Evolutionary conservation across 2,888 invertebrate genomes (phyloP).

Genomic region (Allolobophora icterica): DNA sequence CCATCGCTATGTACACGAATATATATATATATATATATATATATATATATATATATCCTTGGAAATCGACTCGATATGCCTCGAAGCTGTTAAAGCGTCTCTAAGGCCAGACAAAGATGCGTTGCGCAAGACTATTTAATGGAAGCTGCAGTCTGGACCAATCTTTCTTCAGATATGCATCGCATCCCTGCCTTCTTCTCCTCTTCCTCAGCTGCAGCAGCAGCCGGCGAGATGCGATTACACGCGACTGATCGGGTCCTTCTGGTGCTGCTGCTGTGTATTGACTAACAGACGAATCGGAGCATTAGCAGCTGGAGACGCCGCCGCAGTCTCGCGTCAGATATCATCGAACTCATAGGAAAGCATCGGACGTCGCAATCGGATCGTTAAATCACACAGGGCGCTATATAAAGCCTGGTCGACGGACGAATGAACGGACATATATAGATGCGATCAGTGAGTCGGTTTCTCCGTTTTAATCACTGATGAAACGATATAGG

Average conservation of each 20-base stretch:
- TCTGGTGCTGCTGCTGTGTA: not conserved
- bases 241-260: slow-evolving; percentile 1
- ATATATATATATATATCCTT: not conserved
- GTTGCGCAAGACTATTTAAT: slow-evolving; percentile 6
- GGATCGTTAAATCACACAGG: not conserved
- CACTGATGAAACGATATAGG: not conserved
- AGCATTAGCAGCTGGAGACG: not conserved
- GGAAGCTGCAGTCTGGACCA: not conserved
- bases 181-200: not conserved
- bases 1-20: not conserved
- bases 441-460: not conserved
- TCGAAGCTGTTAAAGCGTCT: not conserved
- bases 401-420: not conserved
- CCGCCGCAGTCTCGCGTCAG: not conserved
- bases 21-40: not conserved
- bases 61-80: not conserved
- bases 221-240: not conserved
- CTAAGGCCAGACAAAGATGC: not conserved
- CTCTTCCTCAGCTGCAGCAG: not conserved
- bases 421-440: not conserved
- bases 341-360: not conserved
- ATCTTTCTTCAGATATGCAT: not conserved
- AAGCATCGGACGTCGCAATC: not conserved
- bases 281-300: not conserved
- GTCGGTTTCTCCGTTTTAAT: not conserved